These are phyloP conservation scores for Lamprologus speciosus DNA, from an alignment of 2,113 vertebrate species.

Conservation along the genomic window DNA sequence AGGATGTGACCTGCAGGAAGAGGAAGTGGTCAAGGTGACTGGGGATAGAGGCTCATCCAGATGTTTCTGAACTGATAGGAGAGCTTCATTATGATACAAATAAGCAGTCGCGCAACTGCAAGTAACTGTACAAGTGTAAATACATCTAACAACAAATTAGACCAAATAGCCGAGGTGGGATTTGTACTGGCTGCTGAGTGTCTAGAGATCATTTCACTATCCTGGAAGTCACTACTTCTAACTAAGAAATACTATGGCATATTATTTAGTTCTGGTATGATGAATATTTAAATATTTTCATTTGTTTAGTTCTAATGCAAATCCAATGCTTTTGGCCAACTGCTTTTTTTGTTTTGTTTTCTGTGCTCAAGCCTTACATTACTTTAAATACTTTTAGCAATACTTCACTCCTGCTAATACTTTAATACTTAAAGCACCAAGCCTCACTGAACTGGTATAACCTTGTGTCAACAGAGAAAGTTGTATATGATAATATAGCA, in stretches of 20 bases:
- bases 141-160: background rate
- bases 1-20: slow-evolving; percentile 35
- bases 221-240: background rate
- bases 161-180: background rate
- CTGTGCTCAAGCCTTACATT: background rate
- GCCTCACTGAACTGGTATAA: background rate
- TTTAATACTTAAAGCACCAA: background rate
- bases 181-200: background rate
- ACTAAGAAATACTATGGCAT: background rate
- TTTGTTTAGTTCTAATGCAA: background rate
- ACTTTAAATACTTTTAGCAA: background rate
- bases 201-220: background rate
- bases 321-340: background rate
- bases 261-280: background rate
- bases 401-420: background rate
- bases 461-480: background rate
- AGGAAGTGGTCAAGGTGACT: slow-evolving; percentile 23
- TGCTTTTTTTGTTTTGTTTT: background rate
- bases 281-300: background rate
- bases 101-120: background rate
- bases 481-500: background rate
- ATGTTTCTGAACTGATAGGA: slow-evolving; percentile 3
- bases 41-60: background rate
- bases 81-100: background rate
- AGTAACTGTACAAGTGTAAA: background rate